Evolutionary conservation across 30 jellyfish, hydroid and myxozoan genomes (phyloP).

Genomic region (Clytia hemisphaerica): DNA sequence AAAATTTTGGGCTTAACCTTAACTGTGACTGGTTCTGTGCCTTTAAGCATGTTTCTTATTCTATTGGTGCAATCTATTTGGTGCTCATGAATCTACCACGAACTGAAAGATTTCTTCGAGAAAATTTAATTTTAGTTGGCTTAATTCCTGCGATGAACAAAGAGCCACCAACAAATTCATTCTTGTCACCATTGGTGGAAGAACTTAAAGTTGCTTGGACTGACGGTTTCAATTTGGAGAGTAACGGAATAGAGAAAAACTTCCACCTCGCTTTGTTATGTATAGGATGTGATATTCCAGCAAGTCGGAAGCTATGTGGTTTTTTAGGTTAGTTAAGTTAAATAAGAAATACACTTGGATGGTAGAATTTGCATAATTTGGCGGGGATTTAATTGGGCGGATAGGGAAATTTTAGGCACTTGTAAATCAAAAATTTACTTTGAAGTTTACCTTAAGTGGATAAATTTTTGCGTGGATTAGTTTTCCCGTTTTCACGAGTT

Average conservation of each 20-base stretch:
- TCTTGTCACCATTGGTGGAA: not conserved
- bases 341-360: too few species aligned
- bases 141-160: slow-evolving; percentile 17
- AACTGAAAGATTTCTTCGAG: slow-evolving; percentile 10
- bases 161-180: slow-evolving; percentile 19
- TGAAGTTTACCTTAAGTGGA: too few species aligned
- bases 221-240: slow-evolving; percentile 2
- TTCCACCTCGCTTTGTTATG: not conserved
- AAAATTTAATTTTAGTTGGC: slow-evolving; percentile 2
- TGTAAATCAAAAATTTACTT: too few species aligned
- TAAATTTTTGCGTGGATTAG: too few species aligned
- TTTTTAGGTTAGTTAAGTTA: slow-evolving; percentile 31
- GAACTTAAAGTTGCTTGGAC: slow-evolving; percentile 16
- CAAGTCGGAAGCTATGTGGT: slow-evolving; percentile 23
- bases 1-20: not conserved
- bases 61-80: slow-evolving; percentile 8
- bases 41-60: not conserved
- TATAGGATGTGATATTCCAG: slow-evolving; percentile 35
- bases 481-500: too few species aligned
- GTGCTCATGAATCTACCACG: slow-evolving; percentile 11
- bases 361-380: too few species aligned
- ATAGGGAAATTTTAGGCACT: too few species aligned
- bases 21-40: slow-evolving; percentile 6
- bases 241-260: not conserved
- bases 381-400: too few species aligned